These are phyloP conservation scores for Apodemia hepburni DNA, from an alignment of 2,888 invertebrate species.

Conservation along the genomic window DNA sequence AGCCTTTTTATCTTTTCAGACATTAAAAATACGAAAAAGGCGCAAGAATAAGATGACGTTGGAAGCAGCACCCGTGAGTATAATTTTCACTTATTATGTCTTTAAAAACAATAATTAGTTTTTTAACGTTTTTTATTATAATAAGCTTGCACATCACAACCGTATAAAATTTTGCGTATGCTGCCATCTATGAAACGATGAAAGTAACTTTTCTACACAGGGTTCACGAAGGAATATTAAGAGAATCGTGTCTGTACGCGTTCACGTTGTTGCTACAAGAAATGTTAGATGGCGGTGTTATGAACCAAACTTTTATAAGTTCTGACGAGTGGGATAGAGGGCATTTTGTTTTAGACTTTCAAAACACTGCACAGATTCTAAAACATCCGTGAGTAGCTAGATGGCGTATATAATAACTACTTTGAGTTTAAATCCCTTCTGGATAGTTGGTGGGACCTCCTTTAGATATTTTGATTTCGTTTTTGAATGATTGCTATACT, in stretches of 20 bases:
- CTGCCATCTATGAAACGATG: conserved; percentile 53
- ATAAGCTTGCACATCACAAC: conserved; percentile 45
- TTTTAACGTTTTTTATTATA: conserved; percentile 1
- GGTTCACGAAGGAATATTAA: conserved; percentile 30
- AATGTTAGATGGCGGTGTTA: conserved; percentile 34
- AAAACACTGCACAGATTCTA: not conserved
- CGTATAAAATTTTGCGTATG: conserved; percentile 29
- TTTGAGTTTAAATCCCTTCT: no score
- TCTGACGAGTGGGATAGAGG: not conserved
- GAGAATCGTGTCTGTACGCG: conserved; percentile 27
- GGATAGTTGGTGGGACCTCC: no score
- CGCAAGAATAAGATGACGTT: conserved; percentile 49
- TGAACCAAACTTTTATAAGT: not conserved
- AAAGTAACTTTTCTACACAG: conserved; percentile 17
- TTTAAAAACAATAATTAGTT: conserved; percentile 1
- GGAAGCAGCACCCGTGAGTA: conserved; percentile 71
- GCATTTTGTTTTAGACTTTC: not conserved
- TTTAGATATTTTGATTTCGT: no score
- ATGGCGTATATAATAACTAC: conserved; percentile 20
- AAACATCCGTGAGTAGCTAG: conserved; percentile 9
- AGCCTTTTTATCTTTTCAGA: conserved; percentile 31
- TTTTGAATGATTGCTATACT: no score
- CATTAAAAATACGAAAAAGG: conserved; percentile 31
- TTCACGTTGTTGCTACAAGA: conserved; percentile 12
- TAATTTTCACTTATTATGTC: conserved; percentile 19